Evolutionary conservation across 2,113 vertebrate species (phyloP), one percentile per base, ranked within the genome.

Genomic region (Ammodytes marinus): DNA sequence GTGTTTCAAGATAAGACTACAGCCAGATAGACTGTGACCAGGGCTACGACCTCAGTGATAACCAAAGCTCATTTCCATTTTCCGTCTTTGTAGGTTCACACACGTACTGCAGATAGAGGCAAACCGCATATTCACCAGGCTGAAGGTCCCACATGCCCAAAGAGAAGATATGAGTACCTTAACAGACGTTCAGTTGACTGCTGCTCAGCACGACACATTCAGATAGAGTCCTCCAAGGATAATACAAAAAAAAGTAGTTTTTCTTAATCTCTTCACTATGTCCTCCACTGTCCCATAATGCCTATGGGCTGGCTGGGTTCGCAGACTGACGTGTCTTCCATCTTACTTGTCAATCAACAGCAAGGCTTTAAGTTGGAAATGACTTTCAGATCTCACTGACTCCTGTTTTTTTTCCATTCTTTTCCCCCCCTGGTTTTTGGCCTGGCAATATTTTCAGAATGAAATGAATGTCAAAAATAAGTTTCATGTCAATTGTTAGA

Each of bases 341-440:
- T 89, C 82, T 88, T 79, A 88, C 83, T 80, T 82, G 80, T 90
- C 84, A 82, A 92, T 91, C 86, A 82, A 61, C 60, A 77, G 78
- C 75, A 54, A 85, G 79, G 87, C 46, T 80, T 90, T 78, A 87
- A 80, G 63, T 84, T 70, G 43, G 65, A 88, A 92, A 84, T 89
- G 50, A 91, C 86, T 92, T 91, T 86, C 72, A 71, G 88, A 91
- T 88, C 83, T 77, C 42, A 53, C 10, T 11, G n/a, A 69, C 57
- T 73, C 39, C 42, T 47, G 76, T 71, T 83, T 53, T 27, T 27
- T 27, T 27, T 27, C 27, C 27, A 27, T 27, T 27, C 27, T 27
- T 27, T 27, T 27, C 27, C 27, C 27, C 27, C 27, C 27, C 27
- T 27, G 27, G 27, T 27, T 27, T 27, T 27, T n/a, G 13, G 37